Percentiles rank a stretch among this genome's conserved stretches.
phyloP scores from a whole-genome alignment of 2,113 vertebrate genomes.

The Crotophaga sulcirostris region DNA sequence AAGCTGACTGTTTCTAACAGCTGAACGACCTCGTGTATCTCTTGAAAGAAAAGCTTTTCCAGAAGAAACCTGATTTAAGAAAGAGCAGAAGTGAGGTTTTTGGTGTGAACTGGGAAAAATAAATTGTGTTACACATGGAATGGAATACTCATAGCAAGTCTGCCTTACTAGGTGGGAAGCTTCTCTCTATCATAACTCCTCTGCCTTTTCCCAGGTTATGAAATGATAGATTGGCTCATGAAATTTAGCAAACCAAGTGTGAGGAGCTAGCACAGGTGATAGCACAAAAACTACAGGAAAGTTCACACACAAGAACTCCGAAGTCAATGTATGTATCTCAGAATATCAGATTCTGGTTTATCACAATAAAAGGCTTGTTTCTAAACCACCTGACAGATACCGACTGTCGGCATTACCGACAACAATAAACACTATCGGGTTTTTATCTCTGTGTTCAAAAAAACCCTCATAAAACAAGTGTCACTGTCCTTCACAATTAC shows the following conservation, averaged over 20 bases:
- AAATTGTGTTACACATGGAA: neutral
- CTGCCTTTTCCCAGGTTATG: neutral
- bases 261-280: neutral
- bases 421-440: neutral
- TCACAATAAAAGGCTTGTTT: neutral
- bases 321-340: neutral
- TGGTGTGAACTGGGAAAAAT: neutral
- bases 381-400: neutral
- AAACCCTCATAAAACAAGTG: neutral
- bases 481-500: neutral
- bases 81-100: neutral
- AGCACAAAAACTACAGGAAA: neutral
- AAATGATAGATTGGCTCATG: neutral
- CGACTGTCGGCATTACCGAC: neutral
- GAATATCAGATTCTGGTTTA: neutral
- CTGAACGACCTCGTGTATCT: slow-evolving; percentile 72
- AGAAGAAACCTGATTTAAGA: slow-evolving; percentile 38
- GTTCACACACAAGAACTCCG: neutral
- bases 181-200: neutral
- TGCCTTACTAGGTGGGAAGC: neutral
- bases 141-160: neutral
- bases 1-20: slow-evolving; percentile 73
- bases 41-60: slow-evolving; percentile 58
- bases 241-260: neutral
- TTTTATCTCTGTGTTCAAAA: neutral